phyloP scores from a whole-genome alignment of 2,888 invertebrate genomes.

The Notocelia uddmanniana region DNA sequence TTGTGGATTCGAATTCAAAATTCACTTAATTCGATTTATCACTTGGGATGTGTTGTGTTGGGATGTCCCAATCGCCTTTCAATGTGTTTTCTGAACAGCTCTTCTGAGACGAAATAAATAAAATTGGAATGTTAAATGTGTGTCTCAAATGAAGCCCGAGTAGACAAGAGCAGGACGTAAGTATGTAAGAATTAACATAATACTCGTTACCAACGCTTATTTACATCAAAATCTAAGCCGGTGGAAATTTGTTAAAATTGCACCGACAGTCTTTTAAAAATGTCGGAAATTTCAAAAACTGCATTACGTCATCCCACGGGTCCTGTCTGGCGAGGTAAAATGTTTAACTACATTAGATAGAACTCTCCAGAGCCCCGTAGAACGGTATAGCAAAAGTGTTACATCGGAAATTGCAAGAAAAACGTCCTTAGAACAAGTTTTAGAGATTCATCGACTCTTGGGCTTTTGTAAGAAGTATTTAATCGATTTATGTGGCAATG shows the following conservation, averaged over 20 bases:
- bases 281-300: constrained; percentile 4
- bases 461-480: neutral
- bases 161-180: neutral
- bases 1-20: too few relatives aligned
- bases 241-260: neutral
- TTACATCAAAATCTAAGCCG: neutral
- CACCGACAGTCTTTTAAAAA: neutral
- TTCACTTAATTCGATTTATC: too few relatives aligned
- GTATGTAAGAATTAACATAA: neutral
- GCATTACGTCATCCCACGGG: constrained; percentile 3
- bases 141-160: neutral
- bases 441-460: neutral
- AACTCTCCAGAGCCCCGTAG: constrained; percentile 4
- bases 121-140: too few relatives aligned
- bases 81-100: too few relatives aligned
- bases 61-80: too few relatives aligned
- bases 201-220: neutral
- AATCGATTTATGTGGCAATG: neutral
- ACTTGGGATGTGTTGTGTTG: too few relatives aligned
- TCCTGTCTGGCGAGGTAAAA: constrained; percentile 5
- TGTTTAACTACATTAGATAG: constrained; percentile 12
- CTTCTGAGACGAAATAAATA: too few relatives aligned
- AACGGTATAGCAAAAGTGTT: constrained; percentile 7
- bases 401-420: neutral
- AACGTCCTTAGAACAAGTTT: constrained; percentile 2